Base-by-base conservation (phyloP, 2,888 invertebrate genomes). In the Aphodius granarius region DNA sequence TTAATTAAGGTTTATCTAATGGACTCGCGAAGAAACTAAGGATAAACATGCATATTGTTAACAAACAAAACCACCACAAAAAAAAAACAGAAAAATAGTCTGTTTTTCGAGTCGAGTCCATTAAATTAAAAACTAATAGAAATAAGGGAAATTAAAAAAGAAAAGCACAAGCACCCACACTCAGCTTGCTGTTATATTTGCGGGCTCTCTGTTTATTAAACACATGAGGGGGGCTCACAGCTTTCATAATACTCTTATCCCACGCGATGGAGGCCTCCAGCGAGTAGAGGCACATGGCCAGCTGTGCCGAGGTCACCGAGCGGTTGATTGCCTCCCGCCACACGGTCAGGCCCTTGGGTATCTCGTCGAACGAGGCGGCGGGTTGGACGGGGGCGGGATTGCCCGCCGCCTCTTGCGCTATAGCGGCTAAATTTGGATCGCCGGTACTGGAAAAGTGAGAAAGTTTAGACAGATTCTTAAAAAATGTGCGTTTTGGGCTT, bases 231-330 rank as follows among this genome's bases (percentile, higher is more conserved):
- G 83, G 86, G 94, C 96, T 93, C 91, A 98, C 97, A 89, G 98
- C 98, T 91, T 98, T 97, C 98, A 99, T 98, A 85, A 98, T 96
- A 89, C 97, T 97, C 89, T 98, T 97, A 89, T 99, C 98, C 99
- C 99, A 99, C 63, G 98, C 97, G 82, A 99, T 96, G 85, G 94
- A 95, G 1, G 94, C 93, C 86, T 98, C 97, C 80, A 99, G 89
- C 82, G 96, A 94, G 83, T 96, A 94, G 76, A 97, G 90, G 81
- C 95, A 94, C 93, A 97, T 94, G 19, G 96, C 95, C 20, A 98
- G 89, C 85, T 98, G 98, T 0, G 97, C 95, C 0, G 97, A 93
- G 0, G 97, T 97, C 82, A 92, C 92, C 68, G 96, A 94, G 72
- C 94, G 92, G 0, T 92, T 89, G 0, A 98, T 94, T 0, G 96